Percentiles rank a stretch among this genome's conserved stretches.
Conservation (phyloP, 2,113 vertebrate genomes). For the Malurus cyaneus region DNA sequence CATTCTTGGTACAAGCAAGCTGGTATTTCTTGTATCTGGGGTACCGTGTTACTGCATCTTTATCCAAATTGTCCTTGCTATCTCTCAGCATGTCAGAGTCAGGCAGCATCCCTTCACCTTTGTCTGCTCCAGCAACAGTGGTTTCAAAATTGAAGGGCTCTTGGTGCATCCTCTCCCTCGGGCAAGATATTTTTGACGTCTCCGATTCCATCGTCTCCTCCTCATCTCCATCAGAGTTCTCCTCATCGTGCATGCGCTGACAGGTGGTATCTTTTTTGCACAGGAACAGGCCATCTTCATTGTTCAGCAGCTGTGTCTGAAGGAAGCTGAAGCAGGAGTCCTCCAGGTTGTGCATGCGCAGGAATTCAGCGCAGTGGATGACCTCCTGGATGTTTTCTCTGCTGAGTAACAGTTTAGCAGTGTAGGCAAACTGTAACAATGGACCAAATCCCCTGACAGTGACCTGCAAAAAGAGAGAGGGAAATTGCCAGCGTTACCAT, state of each 20-base stretch:
- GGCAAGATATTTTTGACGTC: slow-evolving; percentile 82
- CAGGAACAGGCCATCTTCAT: slow-evolving; percentile 87
- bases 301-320: slow-evolving; percentile 92
- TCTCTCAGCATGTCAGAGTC: slow-evolving; percentile 75
- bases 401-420: slow-evolving; percentile 98
- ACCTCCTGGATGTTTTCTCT: slow-evolving; percentile 99
- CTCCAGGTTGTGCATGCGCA: slow-evolving; percentile 99
- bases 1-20: slow-evolving; percentile 98
- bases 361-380: slow-evolving; percentile 95
- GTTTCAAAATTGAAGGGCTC: slow-evolving; percentile 79
- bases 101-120: slow-evolving; percentile 77
- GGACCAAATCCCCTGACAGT: slow-evolving; percentile 97
- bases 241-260: slow-evolving; percentile 76
- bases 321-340: slow-evolving; percentile 99
- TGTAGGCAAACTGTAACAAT: slow-evolving; percentile 99
- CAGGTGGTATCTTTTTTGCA: slow-evolving; percentile 84
- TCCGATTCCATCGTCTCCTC: slow-evolving; percentile 81
- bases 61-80: slow-evolving; percentile 82
- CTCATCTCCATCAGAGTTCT: slow-evolving; percentile 82
- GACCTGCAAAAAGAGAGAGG: slow-evolving; percentile 84
- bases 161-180: slow-evolving; percentile 77
- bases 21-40: slow-evolving; percentile 99
- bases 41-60: slow-evolving; percentile 86
- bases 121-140: slow-evolving; percentile 70
- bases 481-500: slow-evolving; percentile 84